Evolutionary conservation across 2,113 vertebrate species (phyloP).

Genomic region (Sinosuthora webbiana): DNA sequence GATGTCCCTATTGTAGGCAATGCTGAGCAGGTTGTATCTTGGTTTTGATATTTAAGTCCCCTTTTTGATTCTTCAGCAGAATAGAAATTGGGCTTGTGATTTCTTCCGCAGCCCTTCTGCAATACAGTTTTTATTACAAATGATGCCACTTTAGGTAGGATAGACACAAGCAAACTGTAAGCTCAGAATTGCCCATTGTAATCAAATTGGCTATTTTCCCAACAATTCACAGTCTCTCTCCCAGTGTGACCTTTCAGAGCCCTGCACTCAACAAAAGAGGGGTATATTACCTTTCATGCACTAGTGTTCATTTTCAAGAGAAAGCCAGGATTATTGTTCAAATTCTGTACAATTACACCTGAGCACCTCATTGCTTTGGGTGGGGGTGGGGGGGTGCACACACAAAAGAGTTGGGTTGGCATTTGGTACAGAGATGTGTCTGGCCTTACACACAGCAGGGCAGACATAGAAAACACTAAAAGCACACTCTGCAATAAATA

Average conservation of each 20-base stretch:
- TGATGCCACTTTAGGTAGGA: slow-evolving; percentile 39
- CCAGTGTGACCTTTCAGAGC: slow-evolving; percentile 50
- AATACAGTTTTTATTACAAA: slow-evolving; percentile 36
- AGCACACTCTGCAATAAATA: neutral
- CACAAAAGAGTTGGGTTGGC: neutral
- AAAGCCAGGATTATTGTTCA: slow-evolving; percentile 47
- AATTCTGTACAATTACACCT: slow-evolving; percentile 26
- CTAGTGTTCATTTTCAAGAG: slow-evolving; percentile 38
- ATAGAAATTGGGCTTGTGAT: neutral
- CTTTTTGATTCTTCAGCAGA: neutral
- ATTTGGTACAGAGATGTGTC: neutral
- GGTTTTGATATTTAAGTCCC: neutral
- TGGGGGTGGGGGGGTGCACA: neutral
- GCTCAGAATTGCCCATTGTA: slow-evolving; percentile 52
- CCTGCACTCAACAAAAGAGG: slow-evolving; percentile 47
- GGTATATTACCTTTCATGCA: slow-evolving; percentile 41
- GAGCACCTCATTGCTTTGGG: slow-evolving; percentile 19
- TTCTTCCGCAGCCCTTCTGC: neutral
- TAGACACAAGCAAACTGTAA: slow-evolving; percentile 38
- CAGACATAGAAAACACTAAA: neutral
- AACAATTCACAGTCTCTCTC: slow-evolving; percentile 47
- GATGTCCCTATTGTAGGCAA: neutral
- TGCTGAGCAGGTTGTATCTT: neutral
- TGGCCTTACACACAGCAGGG: neutral
- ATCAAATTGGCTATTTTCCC: slow-evolving; percentile 66